A percentile compares a stretch with the other conserved stretches of the same genome.
Evolutionary conservation across 2,888 invertebrate species (phyloP).

Genomic region (Phytoseiulus persimilis): DNA sequence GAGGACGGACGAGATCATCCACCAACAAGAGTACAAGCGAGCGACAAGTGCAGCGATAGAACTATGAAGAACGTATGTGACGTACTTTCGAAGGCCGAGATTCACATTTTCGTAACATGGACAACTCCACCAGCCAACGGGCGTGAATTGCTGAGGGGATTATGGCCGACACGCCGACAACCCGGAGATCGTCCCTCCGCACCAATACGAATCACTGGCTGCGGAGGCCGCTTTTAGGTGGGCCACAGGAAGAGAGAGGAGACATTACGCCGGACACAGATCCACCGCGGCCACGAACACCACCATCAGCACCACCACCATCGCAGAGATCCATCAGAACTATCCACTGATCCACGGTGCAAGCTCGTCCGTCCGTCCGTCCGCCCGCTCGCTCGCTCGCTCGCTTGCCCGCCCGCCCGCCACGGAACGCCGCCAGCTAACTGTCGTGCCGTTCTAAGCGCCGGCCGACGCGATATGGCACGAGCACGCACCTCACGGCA

Average conservation of each 20-base stretch:
- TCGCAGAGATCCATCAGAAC: constrained; percentile 8
- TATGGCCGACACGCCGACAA: constrained; percentile 22
- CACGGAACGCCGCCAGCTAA: neutral
- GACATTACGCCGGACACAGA: constrained; percentile 15
- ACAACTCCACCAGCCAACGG: constrained; percentile 5
- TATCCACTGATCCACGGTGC: neutral
- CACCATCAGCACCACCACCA: constrained; percentile 9
- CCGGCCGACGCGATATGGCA: neutral
- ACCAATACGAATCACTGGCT: constrained; percentile 34
- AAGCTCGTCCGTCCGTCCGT: neutral
- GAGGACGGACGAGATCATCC: neutral
- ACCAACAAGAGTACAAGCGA: neutral
- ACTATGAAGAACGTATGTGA: neutral
- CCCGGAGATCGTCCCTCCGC: constrained; percentile 31
- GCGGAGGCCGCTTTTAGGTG: constrained; percentile 36
- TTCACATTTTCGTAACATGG: constrained; percentile 31
- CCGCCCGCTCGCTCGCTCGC: too few species aligned
- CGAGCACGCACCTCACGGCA: neutral
- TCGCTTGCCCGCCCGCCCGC: neutral
- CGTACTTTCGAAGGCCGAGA: constrained; percentile 27
- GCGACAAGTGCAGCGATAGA: neutral
- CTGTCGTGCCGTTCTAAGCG: neutral
- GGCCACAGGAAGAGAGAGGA: constrained; percentile 39
- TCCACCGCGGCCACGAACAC: neutral
- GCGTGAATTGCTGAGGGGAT: neutral